phyloP scores from a whole-genome alignment of 2,888 invertebrate genomes.

The Cantharis flavilabris region DNA sequence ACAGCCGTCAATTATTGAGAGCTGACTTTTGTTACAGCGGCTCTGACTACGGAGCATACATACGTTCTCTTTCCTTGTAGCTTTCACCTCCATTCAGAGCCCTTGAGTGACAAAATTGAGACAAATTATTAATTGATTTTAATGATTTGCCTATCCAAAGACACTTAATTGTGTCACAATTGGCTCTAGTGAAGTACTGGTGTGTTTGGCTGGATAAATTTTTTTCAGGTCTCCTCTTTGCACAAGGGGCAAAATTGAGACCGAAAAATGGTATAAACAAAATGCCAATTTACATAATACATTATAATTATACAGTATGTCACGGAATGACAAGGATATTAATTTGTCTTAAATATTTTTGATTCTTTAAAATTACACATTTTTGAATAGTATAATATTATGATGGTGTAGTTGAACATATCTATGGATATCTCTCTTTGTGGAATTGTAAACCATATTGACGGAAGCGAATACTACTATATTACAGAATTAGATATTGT shows the following conservation, averaged over 20 bases:
- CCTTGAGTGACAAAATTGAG: constrained; percentile 41
- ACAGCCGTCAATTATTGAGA: constrained; percentile 51
- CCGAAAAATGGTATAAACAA: constrained; percentile 36
- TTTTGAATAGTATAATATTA: background rate
- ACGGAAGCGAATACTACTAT: no score
- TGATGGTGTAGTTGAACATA: background rate
- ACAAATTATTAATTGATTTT: constrained; percentile 17
- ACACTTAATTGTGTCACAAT: constrained; percentile 39
- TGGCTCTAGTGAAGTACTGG: constrained; percentile 42
- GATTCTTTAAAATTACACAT: background rate
- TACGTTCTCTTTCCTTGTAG: constrained; percentile 43
- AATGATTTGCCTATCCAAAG: constrained; percentile 7
- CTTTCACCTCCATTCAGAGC: constrained; percentile 45
- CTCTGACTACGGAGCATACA: constrained; percentile 55
- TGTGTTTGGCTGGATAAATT: constrained; percentile 45
- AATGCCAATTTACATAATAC: background rate
- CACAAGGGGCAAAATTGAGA: constrained; percentile 78
- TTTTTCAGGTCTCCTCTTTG: constrained; percentile 84
- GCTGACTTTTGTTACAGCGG: constrained; percentile 55
- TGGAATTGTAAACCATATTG: no score
- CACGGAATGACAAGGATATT: background rate
- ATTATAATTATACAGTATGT: constrained; percentile 4
- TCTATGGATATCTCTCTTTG: background rate
- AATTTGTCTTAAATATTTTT: background rate
- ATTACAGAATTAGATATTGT: no score